Percentiles rank a stretch among this genome's conserved stretches.
Conservation (phyloP, 1,140 invertebrate species). For the Marisa cornuarietis region DNA sequence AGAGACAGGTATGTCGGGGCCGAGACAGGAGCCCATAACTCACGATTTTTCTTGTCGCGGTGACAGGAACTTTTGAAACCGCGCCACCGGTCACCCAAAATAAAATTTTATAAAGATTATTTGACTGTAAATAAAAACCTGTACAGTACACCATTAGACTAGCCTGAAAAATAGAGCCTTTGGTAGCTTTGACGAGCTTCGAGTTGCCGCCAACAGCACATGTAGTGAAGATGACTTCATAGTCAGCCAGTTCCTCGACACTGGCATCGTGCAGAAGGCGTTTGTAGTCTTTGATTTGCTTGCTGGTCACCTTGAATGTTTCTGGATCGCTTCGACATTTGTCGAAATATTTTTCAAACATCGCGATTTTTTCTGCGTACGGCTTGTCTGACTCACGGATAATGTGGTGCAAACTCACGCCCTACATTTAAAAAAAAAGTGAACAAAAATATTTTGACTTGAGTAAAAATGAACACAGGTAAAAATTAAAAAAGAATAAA, state of each 20-base stretch:
- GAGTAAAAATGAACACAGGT: too few species aligned
- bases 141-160: background rate
- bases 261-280: slow-evolving; percentile 35
- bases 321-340: slow-evolving; percentile 8
- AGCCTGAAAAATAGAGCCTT: slow-evolving; percentile 12
- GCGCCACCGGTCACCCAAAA: too few species aligned
- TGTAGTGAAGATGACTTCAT: slow-evolving; percentile 48
- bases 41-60: too few species aligned
- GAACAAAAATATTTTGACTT: too few species aligned
- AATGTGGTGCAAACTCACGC: slow-evolving; percentile 43
- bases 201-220: slow-evolving; percentile 37
- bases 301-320: slow-evolving; percentile 9
- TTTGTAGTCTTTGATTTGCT: slow-evolving; percentile 31
- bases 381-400: slow-evolving; percentile 44
- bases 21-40: too few species aligned
- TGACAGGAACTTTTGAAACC: too few species aligned
- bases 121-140: too few species aligned
- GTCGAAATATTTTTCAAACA: slow-evolving; percentile 34
- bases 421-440: background rate
- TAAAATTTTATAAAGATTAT: too few species aligned
- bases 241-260: slow-evolving; percentile 31
- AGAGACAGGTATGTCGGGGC: too few species aligned
- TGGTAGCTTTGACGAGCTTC: slow-evolving; percentile 21
- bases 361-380: slow-evolving; percentile 40
- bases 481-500: too few species aligned